Conservation (phyloP, 2,113 vertebrate genomes). For the Emydura subglobosa region DNA sequence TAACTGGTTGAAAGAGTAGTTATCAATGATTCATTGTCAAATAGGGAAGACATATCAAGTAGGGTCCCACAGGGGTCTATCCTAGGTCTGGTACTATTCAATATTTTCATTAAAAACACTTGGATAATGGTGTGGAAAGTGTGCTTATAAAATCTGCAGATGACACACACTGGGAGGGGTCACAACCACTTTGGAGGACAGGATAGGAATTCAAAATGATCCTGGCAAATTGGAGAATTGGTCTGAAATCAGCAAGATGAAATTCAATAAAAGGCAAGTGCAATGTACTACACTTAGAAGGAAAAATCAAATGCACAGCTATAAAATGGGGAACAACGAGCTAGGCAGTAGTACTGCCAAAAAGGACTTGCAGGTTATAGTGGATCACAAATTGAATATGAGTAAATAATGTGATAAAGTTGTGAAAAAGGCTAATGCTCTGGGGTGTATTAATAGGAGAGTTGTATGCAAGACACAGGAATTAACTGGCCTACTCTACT, state of each 20-base stretch:
- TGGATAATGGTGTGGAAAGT: background rate
- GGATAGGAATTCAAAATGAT: background rate
- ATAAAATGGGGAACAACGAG: background rate
- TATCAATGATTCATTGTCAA: background rate
- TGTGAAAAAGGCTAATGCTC: background rate
- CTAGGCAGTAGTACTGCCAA: background rate
- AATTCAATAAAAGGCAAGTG: background rate
- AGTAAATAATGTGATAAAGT: background rate
- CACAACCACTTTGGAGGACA: background rate
- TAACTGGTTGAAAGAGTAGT: background rate
- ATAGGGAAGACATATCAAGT: background rate
- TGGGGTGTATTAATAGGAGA: background rate
- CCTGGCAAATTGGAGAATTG: background rate
- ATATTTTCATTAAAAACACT: background rate
- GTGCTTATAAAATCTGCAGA: background rate
- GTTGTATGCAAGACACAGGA: background rate
- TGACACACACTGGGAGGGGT: background rate
- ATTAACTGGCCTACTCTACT: background rate
- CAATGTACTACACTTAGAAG: background rate
- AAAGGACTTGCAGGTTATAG: background rate
- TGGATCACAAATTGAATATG: background rate
- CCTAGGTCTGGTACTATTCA: background rate
- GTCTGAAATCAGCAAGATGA: background rate
- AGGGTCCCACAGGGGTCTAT: background rate
- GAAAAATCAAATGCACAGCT: background rate